phyloP scores from a whole-genome alignment of 2,888 invertebrate genomes.

The Heliconius cydno region DNA sequence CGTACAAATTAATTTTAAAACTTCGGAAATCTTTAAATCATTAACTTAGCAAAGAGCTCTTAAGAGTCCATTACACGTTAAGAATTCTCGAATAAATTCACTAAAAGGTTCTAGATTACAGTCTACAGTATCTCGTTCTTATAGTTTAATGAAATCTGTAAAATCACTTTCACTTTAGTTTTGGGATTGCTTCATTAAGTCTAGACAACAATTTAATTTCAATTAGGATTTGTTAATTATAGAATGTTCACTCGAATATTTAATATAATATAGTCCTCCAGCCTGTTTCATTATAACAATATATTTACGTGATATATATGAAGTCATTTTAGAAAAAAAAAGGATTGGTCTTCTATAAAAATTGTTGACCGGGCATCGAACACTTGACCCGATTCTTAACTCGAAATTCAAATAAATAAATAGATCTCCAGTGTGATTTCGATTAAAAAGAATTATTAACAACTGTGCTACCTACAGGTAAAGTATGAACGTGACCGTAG shows the following conservation, averaged over 20 bases:
- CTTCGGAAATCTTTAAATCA: constrained; percentile 14
- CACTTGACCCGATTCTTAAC: too few relatives aligned
- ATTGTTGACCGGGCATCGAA: too few relatives aligned
- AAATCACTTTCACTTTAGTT: constrained; percentile 18
- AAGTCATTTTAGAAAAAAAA: too few relatives aligned
- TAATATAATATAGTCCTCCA: too few relatives aligned
- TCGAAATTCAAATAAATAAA: too few relatives aligned
- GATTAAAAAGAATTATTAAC: not conserved
- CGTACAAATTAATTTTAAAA: not conserved
- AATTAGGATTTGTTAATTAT: not conserved
- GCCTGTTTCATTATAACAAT: too few relatives aligned
- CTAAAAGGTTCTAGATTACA: constrained; percentile 22
- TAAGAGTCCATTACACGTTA: constrained; percentile 23
- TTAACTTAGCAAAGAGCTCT: constrained; percentile 18
- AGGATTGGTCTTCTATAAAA: too few relatives aligned
- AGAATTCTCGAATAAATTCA: constrained; percentile 19
- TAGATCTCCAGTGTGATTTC: too few relatives aligned
- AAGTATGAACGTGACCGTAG: too few relatives aligned
- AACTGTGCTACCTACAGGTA: too few relatives aligned
- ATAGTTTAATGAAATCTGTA: constrained; percentile 14
- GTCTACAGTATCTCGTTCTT: constrained; percentile 14
- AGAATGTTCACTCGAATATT: not conserved
- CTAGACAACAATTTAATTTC: not conserved
- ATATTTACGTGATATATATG: too few relatives aligned
- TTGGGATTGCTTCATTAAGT: constrained; percentile 10